These are phyloP conservation scores for Pegoplata infirma DNA, from an alignment of 2,888 invertebrate species.

Conservation along the genomic window DNA sequence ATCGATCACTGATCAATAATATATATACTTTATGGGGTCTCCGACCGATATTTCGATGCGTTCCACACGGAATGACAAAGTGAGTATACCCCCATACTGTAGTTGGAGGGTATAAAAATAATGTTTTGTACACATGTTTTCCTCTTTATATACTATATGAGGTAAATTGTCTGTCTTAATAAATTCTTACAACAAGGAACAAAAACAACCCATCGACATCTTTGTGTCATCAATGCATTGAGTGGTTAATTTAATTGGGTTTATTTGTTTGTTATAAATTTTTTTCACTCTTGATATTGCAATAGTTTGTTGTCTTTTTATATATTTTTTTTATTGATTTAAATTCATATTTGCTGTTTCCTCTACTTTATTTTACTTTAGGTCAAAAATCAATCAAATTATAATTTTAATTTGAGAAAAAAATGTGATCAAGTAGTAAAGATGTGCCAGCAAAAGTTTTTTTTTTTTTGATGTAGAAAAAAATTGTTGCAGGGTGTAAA, in stretches of 20 bases:
- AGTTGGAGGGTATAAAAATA: too few relatives aligned
- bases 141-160: neutral
- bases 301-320: constrained; percentile 21
- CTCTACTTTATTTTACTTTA: constrained; percentile 18
- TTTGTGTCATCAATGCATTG: constrained; percentile 46
- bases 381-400: constrained; percentile 59
- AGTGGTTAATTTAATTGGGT: constrained; percentile 60
- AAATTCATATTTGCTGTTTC: constrained; percentile 17
- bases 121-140: neutral
- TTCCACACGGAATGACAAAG: too few relatives aligned
- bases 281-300: neutral
- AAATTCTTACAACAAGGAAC: constrained; percentile 6
- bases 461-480: too few relatives aligned
- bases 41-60: too few relatives aligned
- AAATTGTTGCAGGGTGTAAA: too few relatives aligned
- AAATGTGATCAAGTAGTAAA: too few relatives aligned
- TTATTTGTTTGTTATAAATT: constrained; percentile 40
- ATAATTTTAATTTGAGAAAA: constrained; percentile 14
- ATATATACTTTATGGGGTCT: too few relatives aligned
- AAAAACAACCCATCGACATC: constrained; percentile 22
- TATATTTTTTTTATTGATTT: constrained; percentile 26
- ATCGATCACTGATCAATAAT: too few relatives aligned
- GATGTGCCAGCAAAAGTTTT: too few relatives aligned
- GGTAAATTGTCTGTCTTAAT: neutral
- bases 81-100: too few relatives aligned